Evolutionary conservation across 2,888 invertebrate species (phyloP).

Genomic region (Clitarchus hookeri): DNA sequence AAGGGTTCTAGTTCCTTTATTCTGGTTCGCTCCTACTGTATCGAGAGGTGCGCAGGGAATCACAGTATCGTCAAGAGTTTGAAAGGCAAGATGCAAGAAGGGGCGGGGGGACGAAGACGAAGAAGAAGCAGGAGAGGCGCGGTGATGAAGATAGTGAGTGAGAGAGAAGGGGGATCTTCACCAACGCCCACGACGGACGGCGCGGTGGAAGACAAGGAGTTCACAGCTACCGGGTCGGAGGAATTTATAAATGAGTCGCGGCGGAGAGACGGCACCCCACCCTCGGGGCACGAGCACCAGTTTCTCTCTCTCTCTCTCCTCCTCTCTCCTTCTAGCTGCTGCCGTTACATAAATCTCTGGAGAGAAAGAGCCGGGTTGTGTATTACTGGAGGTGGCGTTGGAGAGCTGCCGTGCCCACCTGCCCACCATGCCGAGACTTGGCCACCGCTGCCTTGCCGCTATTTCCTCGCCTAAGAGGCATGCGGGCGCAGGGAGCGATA

Average conservation of each 20-base stretch:
- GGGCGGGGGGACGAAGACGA: not conserved
- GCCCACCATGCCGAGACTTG: not conserved
- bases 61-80: not conserved
- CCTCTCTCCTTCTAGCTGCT: not conserved
- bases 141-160: not conserved
- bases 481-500: not conserved
- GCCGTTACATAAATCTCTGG: conserved; percentile 10
- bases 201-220: not conserved
- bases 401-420: not conserved
- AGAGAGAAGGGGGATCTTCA: not conserved
- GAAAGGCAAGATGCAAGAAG: no score
- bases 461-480: not conserved
- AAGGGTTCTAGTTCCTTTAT: no score
- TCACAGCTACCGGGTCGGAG: conserved; percentile 9
- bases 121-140: not conserved
- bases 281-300: not conserved
- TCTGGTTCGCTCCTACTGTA: no score
- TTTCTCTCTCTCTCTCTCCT: no score
- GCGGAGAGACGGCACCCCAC: not conserved
- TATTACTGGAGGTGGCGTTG: conserved; percentile 8
- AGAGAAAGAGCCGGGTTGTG: not conserved
- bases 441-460: not conserved
- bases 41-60: not conserved
- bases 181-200: not conserved
- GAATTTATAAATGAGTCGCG: conserved; percentile 14